These are phyloP conservation scores for Cosmopolites sordidus DNA, from an alignment of 2,888 invertebrate species.

Conservation along the genomic window DNA sequence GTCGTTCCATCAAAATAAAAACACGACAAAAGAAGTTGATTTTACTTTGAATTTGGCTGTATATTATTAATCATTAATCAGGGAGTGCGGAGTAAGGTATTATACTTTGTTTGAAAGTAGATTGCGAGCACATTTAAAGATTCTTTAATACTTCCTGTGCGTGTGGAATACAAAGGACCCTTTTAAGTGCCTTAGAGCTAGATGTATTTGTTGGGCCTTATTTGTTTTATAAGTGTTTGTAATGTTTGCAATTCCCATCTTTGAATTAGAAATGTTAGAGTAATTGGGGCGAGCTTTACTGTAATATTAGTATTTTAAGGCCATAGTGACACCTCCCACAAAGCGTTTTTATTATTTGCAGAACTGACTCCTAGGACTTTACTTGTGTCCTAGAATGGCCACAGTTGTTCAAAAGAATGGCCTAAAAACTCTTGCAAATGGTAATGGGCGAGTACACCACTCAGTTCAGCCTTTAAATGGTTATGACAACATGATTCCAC, in stretches of 20 bases:
- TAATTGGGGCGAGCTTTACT: too few relatives aligned
- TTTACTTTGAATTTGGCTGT: constrained; percentile 7
- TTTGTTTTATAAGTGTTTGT: too few relatives aligned
- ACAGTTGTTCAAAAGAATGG: constrained; percentile 81
- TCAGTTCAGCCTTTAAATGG: constrained; percentile 47
- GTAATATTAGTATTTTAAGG: constrained; percentile 2
- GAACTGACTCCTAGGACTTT: constrained; percentile 15
- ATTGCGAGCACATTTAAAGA: background rate
- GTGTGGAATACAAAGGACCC: constrained; percentile 24
- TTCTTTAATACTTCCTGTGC: constrained; percentile 20
- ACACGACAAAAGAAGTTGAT: constrained; percentile 6
- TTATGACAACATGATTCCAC: constrained; percentile 29
- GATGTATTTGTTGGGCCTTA: background rate
- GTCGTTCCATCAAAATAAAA: constrained; percentile 16
- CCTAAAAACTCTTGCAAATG: constrained; percentile 70
- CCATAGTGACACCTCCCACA: constrained; percentile 17
- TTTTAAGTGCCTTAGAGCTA: constrained; percentile 14
- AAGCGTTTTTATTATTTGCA: constrained; percentile 12
- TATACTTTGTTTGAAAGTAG: background rate
- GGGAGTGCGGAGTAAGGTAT: constrained; percentile 8
- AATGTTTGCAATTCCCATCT: too few relatives aligned
- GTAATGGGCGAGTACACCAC: constrained; percentile 48
- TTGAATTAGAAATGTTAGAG: too few relatives aligned
- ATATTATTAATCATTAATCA: background rate
- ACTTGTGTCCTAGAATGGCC: constrained; percentile 57